phyloP scores from a whole-genome alignment of 1,140 invertebrate genomes.

The Ips nitidus region DNA sequence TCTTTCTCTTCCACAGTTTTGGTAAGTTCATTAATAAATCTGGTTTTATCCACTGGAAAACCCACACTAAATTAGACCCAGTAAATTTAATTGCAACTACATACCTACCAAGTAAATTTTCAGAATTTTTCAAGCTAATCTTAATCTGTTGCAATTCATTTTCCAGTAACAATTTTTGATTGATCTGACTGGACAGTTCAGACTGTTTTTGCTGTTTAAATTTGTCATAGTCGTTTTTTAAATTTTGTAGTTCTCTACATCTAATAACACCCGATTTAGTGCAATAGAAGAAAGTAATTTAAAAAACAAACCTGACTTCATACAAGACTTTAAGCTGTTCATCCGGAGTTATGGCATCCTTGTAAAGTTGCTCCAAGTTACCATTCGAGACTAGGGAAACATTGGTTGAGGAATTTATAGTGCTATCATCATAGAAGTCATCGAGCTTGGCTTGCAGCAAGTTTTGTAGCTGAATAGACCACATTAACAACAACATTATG shows the following conservation, averaged over 20 bases:
- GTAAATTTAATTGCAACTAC: neutral
- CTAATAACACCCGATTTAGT: slow-evolving; percentile 18
- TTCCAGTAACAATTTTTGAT: slow-evolving; percentile 42
- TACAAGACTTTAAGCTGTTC: slow-evolving; percentile 51
- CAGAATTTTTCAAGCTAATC: slow-evolving; percentile 41
- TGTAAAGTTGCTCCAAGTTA: slow-evolving; percentile 42
- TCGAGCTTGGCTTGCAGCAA: slow-evolving; percentile 45
- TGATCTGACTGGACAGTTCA: slow-evolving; percentile 44
- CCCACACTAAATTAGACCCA: neutral
- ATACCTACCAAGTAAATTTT: slow-evolving; percentile 43
- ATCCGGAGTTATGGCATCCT: slow-evolving; percentile 39
- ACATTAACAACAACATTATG: neutral
- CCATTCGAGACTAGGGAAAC: slow-evolving; percentile 40
- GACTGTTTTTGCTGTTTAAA: slow-evolving; percentile 38
- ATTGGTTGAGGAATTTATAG: slow-evolving; percentile 49
- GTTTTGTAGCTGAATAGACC: slow-evolving; percentile 44
- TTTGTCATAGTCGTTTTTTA: slow-evolving; percentile 45
- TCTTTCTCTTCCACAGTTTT: slow-evolving; percentile 31
- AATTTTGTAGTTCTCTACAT: slow-evolving; percentile 46
- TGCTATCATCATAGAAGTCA: slow-evolving; percentile 51
- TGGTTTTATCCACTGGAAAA: slow-evolving; percentile 43
- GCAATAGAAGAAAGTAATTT: neutral
- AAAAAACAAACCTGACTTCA: slow-evolving; percentile 40
- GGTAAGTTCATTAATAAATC: slow-evolving; percentile 36
- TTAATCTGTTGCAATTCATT: slow-evolving; percentile 42